Evolutionary conservation across 2,888 invertebrate genomes (phyloP), one percentile per base, ranked within the genome.

Genomic region (Iselma pallidipennis): DNA sequence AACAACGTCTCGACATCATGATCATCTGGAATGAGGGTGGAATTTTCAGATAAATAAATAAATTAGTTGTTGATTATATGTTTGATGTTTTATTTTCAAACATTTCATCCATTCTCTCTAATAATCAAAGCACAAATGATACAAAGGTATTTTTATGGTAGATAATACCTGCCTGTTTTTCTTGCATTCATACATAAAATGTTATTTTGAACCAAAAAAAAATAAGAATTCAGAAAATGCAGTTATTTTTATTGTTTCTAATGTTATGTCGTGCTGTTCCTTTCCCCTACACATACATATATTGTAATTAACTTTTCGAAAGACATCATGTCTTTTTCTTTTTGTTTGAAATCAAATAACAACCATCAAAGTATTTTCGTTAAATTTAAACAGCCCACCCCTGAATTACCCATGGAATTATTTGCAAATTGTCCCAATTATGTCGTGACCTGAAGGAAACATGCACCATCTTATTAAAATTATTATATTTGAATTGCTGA

Each of bases 371-470:
- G 37, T 9, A 21, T 25, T 49, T 7, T 6, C 1, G 26, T 26
- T 5, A 26, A 25, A 25, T 50, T 49, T 14, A 23, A 14, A 49
- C 10, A 16, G 14, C 53, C 49, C 52, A 58, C 45, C 53, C 53
- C 52, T 16, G 42, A 55, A 23, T 25, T 52, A 37, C n/a, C 53
- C 49, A 49, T 53, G 55, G 53, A 59, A 63, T 57, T 63, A 59
- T 57, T 63, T 19, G 63, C 63, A 54, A 59, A 63, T 59, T 72
- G 77, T 78, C 76, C 77, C 73, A 77, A 78, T 79, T 79, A 79
- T 79, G 74, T 79, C 79, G 78, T 79, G 79, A 78, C 79, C 74
- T 66, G 72, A 73, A 75, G 76, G 74, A 76, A 78, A 77, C 78
- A 78, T 79, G 78, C 74, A 66, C 76, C 76, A 45, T 45, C 21